Evolutionary conservation across 2,113 vertebrate genomes (phyloP).

Genomic region (Dinomys branickii): DNA sequence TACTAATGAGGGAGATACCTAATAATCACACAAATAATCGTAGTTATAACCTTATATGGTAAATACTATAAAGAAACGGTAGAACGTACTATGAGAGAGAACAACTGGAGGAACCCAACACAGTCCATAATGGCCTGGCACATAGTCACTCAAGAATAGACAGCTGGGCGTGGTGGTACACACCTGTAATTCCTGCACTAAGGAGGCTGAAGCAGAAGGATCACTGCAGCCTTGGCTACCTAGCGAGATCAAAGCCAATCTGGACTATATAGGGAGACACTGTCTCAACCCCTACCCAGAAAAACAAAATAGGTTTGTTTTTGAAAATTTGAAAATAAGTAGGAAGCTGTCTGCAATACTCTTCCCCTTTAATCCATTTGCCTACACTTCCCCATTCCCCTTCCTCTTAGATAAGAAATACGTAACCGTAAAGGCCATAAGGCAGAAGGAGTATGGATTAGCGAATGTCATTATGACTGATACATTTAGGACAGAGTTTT

Average conservation of each 20-base stretch:
- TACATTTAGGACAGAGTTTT: conserved; percentile 1
- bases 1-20: conserved; percentile 20
- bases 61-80: conserved; percentile 9
- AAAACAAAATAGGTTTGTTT: not conserved
- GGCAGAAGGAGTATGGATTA: not conserved
- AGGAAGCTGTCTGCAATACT: not conserved
- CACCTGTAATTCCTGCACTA: not conserved
- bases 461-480: not conserved
- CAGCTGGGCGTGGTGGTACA: not conserved
- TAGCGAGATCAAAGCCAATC: not conserved
- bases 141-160: not conserved
- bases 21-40: conserved; percentile 42
- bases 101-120: not conserved
- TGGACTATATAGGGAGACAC: not conserved
- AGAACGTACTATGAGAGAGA: not conserved
- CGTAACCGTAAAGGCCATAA: not conserved
- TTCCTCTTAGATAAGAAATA: conserved; percentile 7
- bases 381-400: not conserved
- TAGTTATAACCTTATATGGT: not conserved
- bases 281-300: not conserved
- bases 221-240: not conserved
- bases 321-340: conserved; percentile 7
- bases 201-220: not conserved
- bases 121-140: not conserved
- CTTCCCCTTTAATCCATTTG: not conserved